A percentile compares a stretch with the other conserved stretches of the same genome.
Conservation (phyloP, 2,797 vertebrate genomes). For the Parambassis ranga region DNA sequence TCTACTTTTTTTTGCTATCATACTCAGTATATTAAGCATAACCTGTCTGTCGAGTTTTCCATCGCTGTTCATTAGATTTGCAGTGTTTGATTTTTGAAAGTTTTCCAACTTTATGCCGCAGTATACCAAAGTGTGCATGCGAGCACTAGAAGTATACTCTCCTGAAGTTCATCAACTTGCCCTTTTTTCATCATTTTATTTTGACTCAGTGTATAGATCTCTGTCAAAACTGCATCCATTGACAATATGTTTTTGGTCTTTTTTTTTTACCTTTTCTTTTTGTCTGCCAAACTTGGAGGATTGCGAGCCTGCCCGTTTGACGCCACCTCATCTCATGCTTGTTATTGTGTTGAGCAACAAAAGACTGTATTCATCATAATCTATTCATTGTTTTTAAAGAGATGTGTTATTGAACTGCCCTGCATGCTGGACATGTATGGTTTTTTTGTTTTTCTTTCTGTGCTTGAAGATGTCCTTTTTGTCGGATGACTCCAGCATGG, state of each 20-base stretch:
- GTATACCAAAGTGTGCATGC: slow-evolving; percentile 82
- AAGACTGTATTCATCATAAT: slow-evolving; percentile 85
- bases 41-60: slow-evolving; percentile 73
- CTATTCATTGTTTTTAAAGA: slow-evolving; percentile 85
- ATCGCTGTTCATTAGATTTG: slow-evolving; percentile 83
- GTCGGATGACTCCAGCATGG: slow-evolving; percentile 95
- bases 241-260: slow-evolving; percentile 75
- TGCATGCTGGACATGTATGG: slow-evolving; percentile 99
- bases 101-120: slow-evolving; percentile 85
- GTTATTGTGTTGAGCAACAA: slow-evolving; percentile 91
- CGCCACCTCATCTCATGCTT: slow-evolving; percentile 97
- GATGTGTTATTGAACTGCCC: slow-evolving; percentile 91
- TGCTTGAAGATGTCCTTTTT: slow-evolving; percentile 90
- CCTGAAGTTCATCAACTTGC: slow-evolving; percentile 81
- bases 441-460: slow-evolving; percentile 79
- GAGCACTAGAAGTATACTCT: slow-evolving; percentile 76
- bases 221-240: slow-evolving; percentile 86
- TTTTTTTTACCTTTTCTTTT: slow-evolving; percentile 61
- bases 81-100: slow-evolving; percentile 82
- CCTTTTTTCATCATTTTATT: slow-evolving; percentile 77
- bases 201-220: slow-evolving; percentile 80
- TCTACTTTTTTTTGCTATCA: slow-evolving; percentile 71
- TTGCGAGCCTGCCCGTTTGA: slow-evolving; percentile 88
- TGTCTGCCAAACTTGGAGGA: slow-evolving; percentile 87
- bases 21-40: slow-evolving; percentile 64